Base-by-base conservation (phyloP, 2,797 vertebrate species). In the Poecilia velifera region DNA sequence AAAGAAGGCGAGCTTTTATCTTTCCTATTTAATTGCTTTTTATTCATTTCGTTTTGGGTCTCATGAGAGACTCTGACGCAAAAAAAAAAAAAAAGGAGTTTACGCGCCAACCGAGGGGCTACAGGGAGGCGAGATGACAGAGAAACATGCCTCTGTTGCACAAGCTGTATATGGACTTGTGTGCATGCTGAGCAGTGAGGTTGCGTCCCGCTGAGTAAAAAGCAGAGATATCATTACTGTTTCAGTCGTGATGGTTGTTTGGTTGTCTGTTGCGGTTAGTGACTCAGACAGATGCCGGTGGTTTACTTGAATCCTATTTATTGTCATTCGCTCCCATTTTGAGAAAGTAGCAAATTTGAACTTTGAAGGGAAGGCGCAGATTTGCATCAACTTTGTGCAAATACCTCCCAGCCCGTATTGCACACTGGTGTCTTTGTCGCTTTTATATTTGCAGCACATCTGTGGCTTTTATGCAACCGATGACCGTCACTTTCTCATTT, bases 61-160 rank as follows among this genome's bases (percentile, higher is more conserved):
- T 55, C 55, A 4, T 31, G 76, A 68, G 62, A 68, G 66, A 34
- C 43, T 18, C 66, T 77, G 76, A 71, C 31, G 36, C 49, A 77
- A 77, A 43, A 77, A 77, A 43, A 77, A 77, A 43, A 77, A 77
- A 43, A 53, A 31, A 72, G 18, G 36, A 22, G 41, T 77, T 77
- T 77, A 55, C 55, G 66, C 49, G 45, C n/a, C 70, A 71, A 78
- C 31, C 18, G 25, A 62, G 39, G 55, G 53, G 14, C 31, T 13
- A 34, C 13, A 46, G 41, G 71, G 68, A 51, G 2, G 59, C 36
- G 9, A 39, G 70, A 73, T 41, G 43, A 78, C 31, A n/a, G 53
- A 47, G 46, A 47, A 47, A 62, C 43, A 36, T 4, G 45, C 12
- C 12, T 73, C 31, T 73, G 43, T 62, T 57, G 51, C 66, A 46